Evolutionary conservation across 2,888 invertebrate species (phyloP).

Genomic region (Bimastos eiseni): DNA sequence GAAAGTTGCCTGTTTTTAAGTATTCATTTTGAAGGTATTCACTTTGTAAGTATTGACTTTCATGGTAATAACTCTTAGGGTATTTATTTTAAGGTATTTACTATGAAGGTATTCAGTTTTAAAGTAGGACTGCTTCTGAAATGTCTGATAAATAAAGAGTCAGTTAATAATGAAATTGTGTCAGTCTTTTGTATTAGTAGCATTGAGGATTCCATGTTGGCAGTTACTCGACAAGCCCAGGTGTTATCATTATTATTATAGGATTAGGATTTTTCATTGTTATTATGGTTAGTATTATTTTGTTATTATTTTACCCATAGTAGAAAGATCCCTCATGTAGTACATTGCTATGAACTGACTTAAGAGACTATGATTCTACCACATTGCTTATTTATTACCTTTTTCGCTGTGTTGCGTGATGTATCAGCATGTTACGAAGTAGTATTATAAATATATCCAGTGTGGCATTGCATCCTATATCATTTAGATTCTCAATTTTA

Average conservation of each 20-base stretch:
- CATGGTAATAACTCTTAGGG: too few relatives aligned
- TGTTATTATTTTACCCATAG: neutral
- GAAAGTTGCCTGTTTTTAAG: too few relatives aligned
- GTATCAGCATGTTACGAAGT: neutral
- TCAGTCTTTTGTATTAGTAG: too few relatives aligned
- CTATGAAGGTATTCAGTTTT: too few relatives aligned
- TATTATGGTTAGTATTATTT: constrained; percentile 7
- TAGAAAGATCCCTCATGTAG: neutral
- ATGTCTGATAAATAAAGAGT: too few relatives aligned
- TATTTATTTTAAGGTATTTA: too few relatives aligned
- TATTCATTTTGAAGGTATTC: neutral
- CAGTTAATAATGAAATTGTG: too few relatives aligned
- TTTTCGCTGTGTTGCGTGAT: neutral
- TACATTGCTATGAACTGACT: neutral
- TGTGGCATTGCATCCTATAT: neutral
- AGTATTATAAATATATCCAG: neutral
- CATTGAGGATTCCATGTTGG: too few relatives aligned
- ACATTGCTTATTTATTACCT: neutral
- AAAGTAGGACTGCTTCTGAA: too few relatives aligned
- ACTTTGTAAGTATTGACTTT: too few relatives aligned
- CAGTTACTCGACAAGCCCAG: neutral
- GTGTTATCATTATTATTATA: neutral
- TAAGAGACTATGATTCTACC: neutral
- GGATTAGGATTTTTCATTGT: neutral
- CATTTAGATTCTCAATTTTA: neutral